These are phyloP conservation scores for Cherax destructor DNA, from an alignment of 1,140 invertebrate genomes.

Conservation along the genomic window DNA sequence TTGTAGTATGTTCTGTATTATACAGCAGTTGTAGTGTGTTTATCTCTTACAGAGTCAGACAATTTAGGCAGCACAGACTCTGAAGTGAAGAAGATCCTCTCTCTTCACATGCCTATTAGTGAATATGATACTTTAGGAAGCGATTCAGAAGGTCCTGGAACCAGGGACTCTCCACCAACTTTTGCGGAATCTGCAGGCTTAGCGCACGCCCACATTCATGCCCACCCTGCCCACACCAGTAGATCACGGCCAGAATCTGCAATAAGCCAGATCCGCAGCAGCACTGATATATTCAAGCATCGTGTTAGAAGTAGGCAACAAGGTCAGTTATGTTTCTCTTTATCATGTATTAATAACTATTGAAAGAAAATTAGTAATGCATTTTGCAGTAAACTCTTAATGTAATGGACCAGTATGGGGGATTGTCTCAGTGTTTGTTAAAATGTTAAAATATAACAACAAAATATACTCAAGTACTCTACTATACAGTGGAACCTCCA, in stretches of 20 bases:
- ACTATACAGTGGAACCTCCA: no score
- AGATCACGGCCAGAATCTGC: slow-evolving; percentile 45
- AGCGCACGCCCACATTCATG: slow-evolving; percentile 69
- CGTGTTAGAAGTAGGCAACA: slow-evolving; percentile 65
- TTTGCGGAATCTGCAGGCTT: slow-evolving; percentile 70
- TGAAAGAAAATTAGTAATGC: no score
- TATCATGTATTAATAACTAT: neutral
- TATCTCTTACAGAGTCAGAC: slow-evolving; percentile 85
- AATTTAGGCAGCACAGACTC: slow-evolving; percentile 90
- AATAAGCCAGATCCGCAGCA: slow-evolving; percentile 52
- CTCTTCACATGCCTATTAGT: slow-evolving; percentile 90
- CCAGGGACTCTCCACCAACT: slow-evolving; percentile 68
- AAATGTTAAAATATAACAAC: no score
- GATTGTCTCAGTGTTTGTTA: no score
- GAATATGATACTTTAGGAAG: slow-evolving; percentile 87
- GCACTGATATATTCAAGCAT: slow-evolving; percentile 68
- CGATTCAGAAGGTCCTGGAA: slow-evolving; percentile 81
- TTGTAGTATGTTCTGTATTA: no score
- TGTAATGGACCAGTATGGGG: no score
- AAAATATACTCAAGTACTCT: no score
- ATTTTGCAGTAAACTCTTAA: no score
- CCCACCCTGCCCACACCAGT: slow-evolving; percentile 51
- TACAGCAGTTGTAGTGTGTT: no score
- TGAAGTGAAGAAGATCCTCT: slow-evolving; percentile 91
- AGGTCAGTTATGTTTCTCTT: slow-evolving; percentile 19